Base-by-base conservation (phyloP, 2,888 invertebrate species). In the Psococerastis gibbosa region DNA sequence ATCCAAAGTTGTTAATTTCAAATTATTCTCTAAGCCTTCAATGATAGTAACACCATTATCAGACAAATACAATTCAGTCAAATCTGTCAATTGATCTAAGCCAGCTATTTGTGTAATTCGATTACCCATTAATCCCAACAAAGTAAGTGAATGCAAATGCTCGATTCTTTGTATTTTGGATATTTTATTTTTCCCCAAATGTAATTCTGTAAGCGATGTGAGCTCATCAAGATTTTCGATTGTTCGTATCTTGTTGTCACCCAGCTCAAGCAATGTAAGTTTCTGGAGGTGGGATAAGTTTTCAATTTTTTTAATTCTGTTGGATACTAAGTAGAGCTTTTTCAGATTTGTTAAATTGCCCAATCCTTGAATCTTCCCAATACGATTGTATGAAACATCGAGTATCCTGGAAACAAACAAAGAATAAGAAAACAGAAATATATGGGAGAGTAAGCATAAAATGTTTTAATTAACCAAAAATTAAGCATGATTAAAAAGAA, bases 131-230 rank as follows among this genome's bases (percentile, higher is more conserved):
- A 95, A 57, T 51, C 91, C 91, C 11, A 97, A 62, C 48, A 87
- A 73, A 49, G 78, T 75, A 31, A 97, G 67, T 47, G 79, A 73
- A 1, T 64, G 64, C 22, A 94, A 62, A 2, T 67, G 65, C 9
- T 79, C 76, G 11, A 97, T 60, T 56, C 91, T 85, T 54, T 87
- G 72, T 41, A 98, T 78, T 60, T 80, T 79, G 0, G 71, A 65
- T 49, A 98, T 88, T 67, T 95, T 97, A 62, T 98, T 98, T 63
- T 91, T 97, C 11, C 91, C 97, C 44, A 94, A 63, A 62, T 77
- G 98, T 9, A 92, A 65, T 52, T 79, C 78, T 15, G 75, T 77
- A 15, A 98, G 63, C 44, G 75, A 74, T 2, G 66, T 69, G 47
- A 97, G 62, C 1, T 72, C 72, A 3, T 81, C 78, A 8, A 98